Evolutionary conservation across 2,113 vertebrate species (phyloP).

Genomic region (Paraplagusia blochii): DNA sequence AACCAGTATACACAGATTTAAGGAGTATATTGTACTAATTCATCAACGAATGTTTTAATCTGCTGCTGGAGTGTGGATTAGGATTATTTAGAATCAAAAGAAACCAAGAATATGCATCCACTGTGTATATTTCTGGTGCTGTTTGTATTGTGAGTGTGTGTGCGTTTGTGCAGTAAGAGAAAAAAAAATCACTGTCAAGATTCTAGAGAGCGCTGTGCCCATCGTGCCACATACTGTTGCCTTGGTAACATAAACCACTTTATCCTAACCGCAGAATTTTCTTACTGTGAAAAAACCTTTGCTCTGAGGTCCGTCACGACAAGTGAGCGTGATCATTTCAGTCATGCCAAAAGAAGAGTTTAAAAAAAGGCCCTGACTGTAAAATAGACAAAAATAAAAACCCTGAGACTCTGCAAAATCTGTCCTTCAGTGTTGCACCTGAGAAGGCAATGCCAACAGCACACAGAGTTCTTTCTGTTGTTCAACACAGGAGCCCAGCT

Average conservation of each 20-base stretch:
- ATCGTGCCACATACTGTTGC: conserved; percentile 68
- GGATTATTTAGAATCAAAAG: conserved; percentile 43
- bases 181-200: conserved; percentile 53
- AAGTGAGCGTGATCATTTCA: conserved; percentile 39
- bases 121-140: conserved; percentile 57
- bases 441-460: conserved; percentile 21
- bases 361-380: conserved; percentile 26
- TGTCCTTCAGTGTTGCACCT: conserved; percentile 27
- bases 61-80: conserved; percentile 57
- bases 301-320: conserved; percentile 38
- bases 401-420: conserved; percentile 27
- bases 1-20: conserved; percentile 37
- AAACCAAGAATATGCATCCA: conserved; percentile 64
- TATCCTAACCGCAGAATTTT: conserved; percentile 61
- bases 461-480: conserved; percentile 20
- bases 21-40: conserved; percentile 40
- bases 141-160: conserved; percentile 25
- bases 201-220: conserved; percentile 61
- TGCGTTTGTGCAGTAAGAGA: conserved; percentile 56
- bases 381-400: conserved; percentile 15
- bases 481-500: conserved; percentile 13
- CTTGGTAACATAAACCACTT: conserved; percentile 71
- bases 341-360: conserved; percentile 37
- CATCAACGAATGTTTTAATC: conserved; percentile 56
- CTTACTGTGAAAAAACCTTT: conserved; percentile 61